Percentiles rank a stretch among this genome's conserved stretches.
Evolutionary conservation across 2,888 invertebrate genomes (phyloP).

Genomic region (Chymomyza procnemis): DNA sequence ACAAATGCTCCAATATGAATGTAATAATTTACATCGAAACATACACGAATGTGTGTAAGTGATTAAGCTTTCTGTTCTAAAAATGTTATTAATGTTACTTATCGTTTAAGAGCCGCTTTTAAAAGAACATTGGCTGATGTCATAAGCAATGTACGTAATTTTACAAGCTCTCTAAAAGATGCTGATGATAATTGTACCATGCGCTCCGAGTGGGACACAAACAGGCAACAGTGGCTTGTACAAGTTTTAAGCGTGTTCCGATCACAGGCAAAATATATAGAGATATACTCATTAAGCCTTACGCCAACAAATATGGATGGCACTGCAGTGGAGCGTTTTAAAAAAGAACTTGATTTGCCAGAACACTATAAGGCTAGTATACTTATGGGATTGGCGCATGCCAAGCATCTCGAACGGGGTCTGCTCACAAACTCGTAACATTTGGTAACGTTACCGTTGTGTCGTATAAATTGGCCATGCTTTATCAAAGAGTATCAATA

Average conservation of each 20-base stretch:
- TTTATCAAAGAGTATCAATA: no score
- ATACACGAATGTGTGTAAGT: conserved; percentile 44
- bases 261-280: conserved; percentile 42
- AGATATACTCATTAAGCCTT: conserved; percentile 26
- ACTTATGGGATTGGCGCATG: conserved; percentile 31
- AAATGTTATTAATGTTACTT: not conserved
- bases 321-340: conserved; percentile 28
- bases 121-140: conserved; percentile 18
- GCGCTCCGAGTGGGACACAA: not conserved
- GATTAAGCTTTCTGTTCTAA: not conserved
- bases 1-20: conserved; percentile 26
- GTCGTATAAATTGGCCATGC: no score
- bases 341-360: conserved; percentile 22
- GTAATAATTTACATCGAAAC: conserved; percentile 23
- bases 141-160: conserved; percentile 7
- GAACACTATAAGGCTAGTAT: conserved; percentile 17
- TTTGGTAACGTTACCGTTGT: no score
- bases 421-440: no score
- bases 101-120: conserved; percentile 14
- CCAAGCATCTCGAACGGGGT: conserved; percentile 3
- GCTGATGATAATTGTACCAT: no score
- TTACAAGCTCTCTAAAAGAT: conserved; percentile 6
- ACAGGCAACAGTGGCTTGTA: conserved; percentile 24
- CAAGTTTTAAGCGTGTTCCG: conserved; percentile 24
- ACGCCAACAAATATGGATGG: conserved; percentile 17